Conservation (phyloP, 2,113 vertebrate species). For the Gavialis gangeticus region DNA sequence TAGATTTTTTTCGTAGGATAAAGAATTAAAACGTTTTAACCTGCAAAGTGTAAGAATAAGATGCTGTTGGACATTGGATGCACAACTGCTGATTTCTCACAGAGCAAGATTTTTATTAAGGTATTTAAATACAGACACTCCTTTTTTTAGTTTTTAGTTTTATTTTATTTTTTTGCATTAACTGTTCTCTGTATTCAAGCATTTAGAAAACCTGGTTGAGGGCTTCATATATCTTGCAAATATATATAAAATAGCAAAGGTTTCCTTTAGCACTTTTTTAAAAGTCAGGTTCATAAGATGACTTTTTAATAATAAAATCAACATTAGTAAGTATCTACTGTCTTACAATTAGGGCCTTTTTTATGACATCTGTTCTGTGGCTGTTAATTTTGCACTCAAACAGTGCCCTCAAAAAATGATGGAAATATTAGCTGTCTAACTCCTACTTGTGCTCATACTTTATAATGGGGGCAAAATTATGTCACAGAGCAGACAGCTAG, state of each 20-base stretch:
- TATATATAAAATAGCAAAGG: not conserved
- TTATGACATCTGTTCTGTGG: not conserved
- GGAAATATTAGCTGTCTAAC: slow-evolving; percentile 52
- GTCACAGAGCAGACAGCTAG: not conserved
- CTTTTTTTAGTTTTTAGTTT: not conserved
- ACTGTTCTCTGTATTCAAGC: slow-evolving; percentile 9
- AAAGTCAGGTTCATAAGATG: slow-evolving; percentile 24
- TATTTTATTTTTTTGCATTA: slow-evolving; percentile 31
- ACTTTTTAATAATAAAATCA: slow-evolving; percentile 34
- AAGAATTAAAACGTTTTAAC: slow-evolving; percentile 8
- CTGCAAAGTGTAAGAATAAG: not conserved
- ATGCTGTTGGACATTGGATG: not conserved
- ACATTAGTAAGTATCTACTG: not conserved
- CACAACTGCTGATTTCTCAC: not conserved
- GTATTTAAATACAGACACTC: not conserved
- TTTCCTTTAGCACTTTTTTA: slow-evolving; percentile 19
- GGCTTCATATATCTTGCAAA: not conserved
- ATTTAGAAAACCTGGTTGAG: not conserved
- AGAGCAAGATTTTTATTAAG: not conserved
- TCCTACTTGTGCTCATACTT: not conserved
- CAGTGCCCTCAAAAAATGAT: not conserved
- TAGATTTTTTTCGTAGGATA: slow-evolving; percentile 20
- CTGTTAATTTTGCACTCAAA: not conserved
- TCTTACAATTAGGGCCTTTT: slow-evolving; percentile 31
- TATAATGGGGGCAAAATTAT: not conserved